Base-by-base conservation (phyloP, 2,888 invertebrate genomes). In the Amblyjoppa fuscipennis region DNA sequence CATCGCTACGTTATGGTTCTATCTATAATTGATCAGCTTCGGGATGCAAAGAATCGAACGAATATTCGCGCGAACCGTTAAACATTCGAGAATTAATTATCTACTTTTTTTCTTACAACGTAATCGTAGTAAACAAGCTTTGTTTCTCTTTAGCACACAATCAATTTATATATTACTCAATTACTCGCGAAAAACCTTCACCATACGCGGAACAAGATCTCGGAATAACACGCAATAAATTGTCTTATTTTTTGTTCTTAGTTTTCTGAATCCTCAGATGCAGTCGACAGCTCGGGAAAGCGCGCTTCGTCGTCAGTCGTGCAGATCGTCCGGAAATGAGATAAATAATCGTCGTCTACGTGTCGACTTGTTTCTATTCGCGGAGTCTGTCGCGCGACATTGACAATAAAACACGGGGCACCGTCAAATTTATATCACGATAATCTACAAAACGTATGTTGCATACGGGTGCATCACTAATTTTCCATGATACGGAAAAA, bases 71-170 rank as follows among this genome's bases (percentile, higher is more conserved):
- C 53, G 45, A 75, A 59, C 68, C 31, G 25, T 56, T 51, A 59
- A 56, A 41, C n/a, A 68, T 49, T 56, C 70, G 70, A 80, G n/a
- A 41, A 69, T 77, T 59, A 31, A 61, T 78, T 49, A 79, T 53
- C 74, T 56, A 74, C 56, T 56, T 38, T 61, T 64, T n/a, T 64
- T 28, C 41, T 80, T 70, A 81, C 64, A 70, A 53, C 45, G 28
- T 76, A 76, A 66, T 69, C 70, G 61, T 56, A 64, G 38, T 71
- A 73, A 73, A 49, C 74, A 71, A 76, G 49, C 61, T 68, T 81
- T 28, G 61, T 41, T 61, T 53, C 13, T 64, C 28, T 31, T 70
- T 66, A 41, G 45, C 53, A 64, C 59, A 71, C 76, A 45, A 38
- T 81, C 38, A 20, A 73, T 77, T 61, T 74, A 1, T 66, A 5